Evolutionary conservation across 92 coral and sea anemone species (phyloP).

Genomic region (Hydrozoanthus gracilis): DNA sequence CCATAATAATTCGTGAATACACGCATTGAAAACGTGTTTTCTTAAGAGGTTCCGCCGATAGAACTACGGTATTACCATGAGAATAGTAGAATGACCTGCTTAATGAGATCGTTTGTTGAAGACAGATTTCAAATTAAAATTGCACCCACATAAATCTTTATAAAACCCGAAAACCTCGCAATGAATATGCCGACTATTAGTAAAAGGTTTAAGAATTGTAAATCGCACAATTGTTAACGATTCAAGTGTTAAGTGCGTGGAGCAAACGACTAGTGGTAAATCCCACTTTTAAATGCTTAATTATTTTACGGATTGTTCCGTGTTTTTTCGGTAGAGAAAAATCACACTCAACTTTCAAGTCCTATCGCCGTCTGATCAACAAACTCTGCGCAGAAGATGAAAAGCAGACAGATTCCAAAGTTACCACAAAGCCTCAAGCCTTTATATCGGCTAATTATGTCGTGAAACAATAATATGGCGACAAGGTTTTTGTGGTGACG

Average conservation of each 20-base stretch:
- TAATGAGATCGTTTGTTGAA: conserved; percentile 85
- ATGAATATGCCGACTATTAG: conserved; percentile 48
- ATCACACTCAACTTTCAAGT: conserved; percentile 84
- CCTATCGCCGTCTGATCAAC: conserved; percentile 88
- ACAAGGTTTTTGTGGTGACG: conserved; percentile 36
- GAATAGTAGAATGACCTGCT: conserved; percentile 64
- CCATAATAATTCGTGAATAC: conserved; percentile 84
- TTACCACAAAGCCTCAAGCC: conserved; percentile 51
- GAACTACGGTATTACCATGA: conserved; percentile 73
- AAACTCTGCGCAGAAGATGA: conserved; percentile 88
- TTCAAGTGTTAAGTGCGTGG: conserved; percentile 6
- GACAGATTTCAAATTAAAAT: conserved; percentile 79
- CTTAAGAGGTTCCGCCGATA: conserved; percentile 79
- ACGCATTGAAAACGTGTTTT: conserved; percentile 81
- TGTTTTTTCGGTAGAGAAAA: conserved; percentile 78
- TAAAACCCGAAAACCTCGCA: conserved; percentile 45
- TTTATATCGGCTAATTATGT: conserved; percentile 48
- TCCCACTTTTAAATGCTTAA: conserved; percentile 62
- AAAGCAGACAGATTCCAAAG: conserved; percentile 61
- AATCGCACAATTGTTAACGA: conserved; percentile 20
- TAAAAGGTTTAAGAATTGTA: conserved; percentile 2
- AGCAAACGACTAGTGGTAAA: conserved; percentile 71
- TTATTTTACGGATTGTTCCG: conserved; percentile 76
- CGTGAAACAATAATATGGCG: conserved; percentile 41
- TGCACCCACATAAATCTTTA: conserved; percentile 66